Evolutionary conservation across 2,113 vertebrate genomes (phyloP), one percentile per base, ranked within the genome.

Genomic region (Forbesichthys papilliferus): DNA sequence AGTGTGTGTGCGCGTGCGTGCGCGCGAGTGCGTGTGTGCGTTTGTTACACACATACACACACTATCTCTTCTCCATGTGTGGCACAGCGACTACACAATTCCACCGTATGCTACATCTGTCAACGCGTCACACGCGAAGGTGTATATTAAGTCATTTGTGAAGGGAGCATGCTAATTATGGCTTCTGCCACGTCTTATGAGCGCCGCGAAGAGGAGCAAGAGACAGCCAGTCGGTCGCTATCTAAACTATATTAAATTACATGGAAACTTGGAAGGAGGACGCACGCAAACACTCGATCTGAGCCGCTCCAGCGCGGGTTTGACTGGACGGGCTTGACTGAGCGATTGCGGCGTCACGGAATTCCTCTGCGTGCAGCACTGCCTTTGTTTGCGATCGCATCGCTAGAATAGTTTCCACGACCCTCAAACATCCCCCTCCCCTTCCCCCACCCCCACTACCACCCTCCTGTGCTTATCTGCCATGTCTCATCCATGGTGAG

Each of bases 331-430:
- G 36, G 64, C 71, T 64, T 63, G 86, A 88, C 36, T 83, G 85
- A 89, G 77, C 80, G 83, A 90, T 91, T 89, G 83, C 72, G 69
- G 82, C 73, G 27, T 27, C 27, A 73, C 56, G 74, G 83, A 89
- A 91, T 90, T 89, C 77, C 78, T 89, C 75, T 66, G 80, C 33
- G 63, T 81, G 78, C 80, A 1, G 70, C 79, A 27, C 27, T 27
- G 36, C 85, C 83, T 82, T 91, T 91, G 90, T 89, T 91, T 85
- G 75, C 73, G 80, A 87, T 86, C 74, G 71, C 86, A 89, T 90
- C 71, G 79, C 80, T 82, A 56, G 54, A 82, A 92, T 89, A 90
- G 70, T 91, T 91, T 91, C 87, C 77, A 81, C 68, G 61, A 13
- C 54, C 7, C 60, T 64, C 49, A 9, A 18, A 33, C 16, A 16